phyloP scores from a whole-genome alignment of 1,140 invertebrate genomes.

The Dreissena rostriformis region DNA sequence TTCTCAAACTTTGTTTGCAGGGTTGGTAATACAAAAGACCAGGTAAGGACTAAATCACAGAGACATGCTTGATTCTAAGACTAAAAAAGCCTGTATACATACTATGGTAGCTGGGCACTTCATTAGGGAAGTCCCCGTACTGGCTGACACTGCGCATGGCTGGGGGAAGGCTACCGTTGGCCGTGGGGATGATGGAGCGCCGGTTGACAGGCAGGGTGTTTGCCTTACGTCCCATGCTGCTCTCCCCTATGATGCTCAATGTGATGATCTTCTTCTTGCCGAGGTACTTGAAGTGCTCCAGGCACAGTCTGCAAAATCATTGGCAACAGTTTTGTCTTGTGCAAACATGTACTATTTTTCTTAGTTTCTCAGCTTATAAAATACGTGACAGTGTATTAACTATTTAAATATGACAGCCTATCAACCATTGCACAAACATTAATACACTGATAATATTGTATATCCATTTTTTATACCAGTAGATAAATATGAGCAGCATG shows the following conservation, averaged over 20 bases:
- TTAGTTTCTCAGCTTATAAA: not conserved
- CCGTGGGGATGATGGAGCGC: constrained; percentile 53
- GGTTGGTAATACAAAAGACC: too few species aligned
- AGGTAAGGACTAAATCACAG: too few species aligned
- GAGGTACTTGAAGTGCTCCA: constrained; percentile 94
- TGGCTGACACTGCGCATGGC: constrained; percentile 71
- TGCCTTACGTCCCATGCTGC: constrained; percentile 63
- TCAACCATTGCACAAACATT: too few species aligned
- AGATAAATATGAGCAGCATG: too few species aligned
- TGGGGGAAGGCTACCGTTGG: constrained; percentile 61
- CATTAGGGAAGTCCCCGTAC: constrained; percentile 66
- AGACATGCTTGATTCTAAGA: too few species aligned
- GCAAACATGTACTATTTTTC: not conserved
- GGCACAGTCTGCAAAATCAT: constrained; percentile 86
- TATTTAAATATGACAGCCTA: too few species aligned
- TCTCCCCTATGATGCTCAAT: constrained; percentile 77
- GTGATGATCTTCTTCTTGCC: constrained; percentile 89
- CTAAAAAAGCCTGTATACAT: constrained; percentile 25
- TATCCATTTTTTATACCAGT: too few species aligned
- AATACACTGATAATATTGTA: too few species aligned
- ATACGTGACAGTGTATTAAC: not conserved
- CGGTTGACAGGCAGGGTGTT: constrained; percentile 67
- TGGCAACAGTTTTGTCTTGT: constrained; percentile 57
- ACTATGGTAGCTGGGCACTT: constrained; percentile 62
- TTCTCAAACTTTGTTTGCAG: too few species aligned